Base-by-base conservation (phyloP, 2,888 invertebrate genomes). In the Tortricodes alternella region DNA sequence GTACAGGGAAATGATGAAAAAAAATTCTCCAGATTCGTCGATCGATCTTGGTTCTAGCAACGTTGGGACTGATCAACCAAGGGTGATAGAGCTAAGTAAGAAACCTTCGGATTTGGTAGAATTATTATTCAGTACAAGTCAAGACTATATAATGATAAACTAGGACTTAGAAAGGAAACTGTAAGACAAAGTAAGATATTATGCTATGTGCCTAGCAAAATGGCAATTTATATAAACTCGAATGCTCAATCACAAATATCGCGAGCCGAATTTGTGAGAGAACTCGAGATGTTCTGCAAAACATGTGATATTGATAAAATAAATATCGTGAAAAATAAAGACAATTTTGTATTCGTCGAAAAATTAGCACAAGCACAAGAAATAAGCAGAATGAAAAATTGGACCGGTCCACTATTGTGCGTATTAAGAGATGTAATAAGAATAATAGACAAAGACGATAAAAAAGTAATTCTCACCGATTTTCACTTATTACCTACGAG, bases 401-500 rank as follows among this genome's bases (percentile, higher is more conserved):
- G 27, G 27, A 27, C 27, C 27, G 27, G 27, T 27, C 27, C 27
- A 2, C 9, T 2, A 5, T 9, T 27, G 8, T 27, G 27, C 9
- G 8, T 27, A 27, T 27, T 27, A 9, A 27, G 56, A 15, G 24
- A 46, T 49, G 29, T 60, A 8, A 23, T 32, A 49, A 50, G 29
- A 24, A 53, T 65, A 11, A 24, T 43, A 13, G 39, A 58, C 43
- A 53, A 57, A 51, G 59, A 62, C 37, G 59, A 63, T n/a, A 53
- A 24, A 46, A 39, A 21, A 43, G 53, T 60, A 5, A 61, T 62
- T 8, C 9, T 62, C 6, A 62, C 64, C 48, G 66, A 64, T 19
- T 63, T 60, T 23, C 62, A 64, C 43, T 37, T 64, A 7, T 24
- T 64, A 13, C 66, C 62, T 8, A 62, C 56, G 4, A 60, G 62